phyloP scores from a whole-genome alignment of 2,797 vertebrate genomes.

The Choloepus didactylus region DNA sequence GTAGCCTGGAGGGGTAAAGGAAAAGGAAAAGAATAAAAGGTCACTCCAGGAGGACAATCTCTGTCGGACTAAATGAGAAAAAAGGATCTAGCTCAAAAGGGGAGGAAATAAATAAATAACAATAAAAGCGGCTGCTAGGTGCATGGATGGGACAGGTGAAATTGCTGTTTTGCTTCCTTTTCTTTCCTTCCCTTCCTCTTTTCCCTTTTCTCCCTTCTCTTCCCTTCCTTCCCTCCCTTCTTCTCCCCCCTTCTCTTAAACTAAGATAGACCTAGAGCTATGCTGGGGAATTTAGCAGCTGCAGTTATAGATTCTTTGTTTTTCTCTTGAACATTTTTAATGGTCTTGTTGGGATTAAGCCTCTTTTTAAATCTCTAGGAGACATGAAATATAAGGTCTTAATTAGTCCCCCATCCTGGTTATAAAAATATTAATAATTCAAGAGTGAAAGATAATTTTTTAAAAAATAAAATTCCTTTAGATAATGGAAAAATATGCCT shows the following conservation, averaged over 20 bases:
- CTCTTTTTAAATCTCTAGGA: constrained; percentile 60
- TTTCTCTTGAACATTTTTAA: constrained; percentile 87
- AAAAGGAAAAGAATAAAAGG: constrained; percentile 92
- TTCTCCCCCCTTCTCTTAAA: not conserved
- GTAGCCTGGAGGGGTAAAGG: constrained; percentile 92
- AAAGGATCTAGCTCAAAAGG: constrained; percentile 90
- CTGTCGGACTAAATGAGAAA: constrained; percentile 97
- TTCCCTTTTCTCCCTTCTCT: fast-evolving
- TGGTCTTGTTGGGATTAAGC: constrained; percentile 87
- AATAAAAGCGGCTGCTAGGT: constrained; percentile 92
- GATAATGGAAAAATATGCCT: constrained; percentile 7
- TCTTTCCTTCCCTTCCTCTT: not conserved
- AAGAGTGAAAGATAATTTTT: not conserved
- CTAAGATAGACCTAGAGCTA: constrained; percentile 84
- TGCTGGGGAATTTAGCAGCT: constrained; percentile 88
- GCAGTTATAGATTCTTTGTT: constrained; percentile 82
- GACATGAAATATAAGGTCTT: constrained; percentile 39
- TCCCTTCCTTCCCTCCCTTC: fast-evolving
- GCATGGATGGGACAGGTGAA: constrained; percentile 92
- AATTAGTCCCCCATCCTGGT: not conserved
- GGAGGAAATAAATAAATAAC: constrained; percentile 88
- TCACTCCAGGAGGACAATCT: constrained; percentile 98
- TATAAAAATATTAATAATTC: constrained; percentile 60
- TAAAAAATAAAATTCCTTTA: not conserved
- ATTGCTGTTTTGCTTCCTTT: constrained; percentile 83